Evolutionary conservation across 2,113 vertebrate species (phyloP).

Genomic region (Henicopernis longicauda): DNA sequence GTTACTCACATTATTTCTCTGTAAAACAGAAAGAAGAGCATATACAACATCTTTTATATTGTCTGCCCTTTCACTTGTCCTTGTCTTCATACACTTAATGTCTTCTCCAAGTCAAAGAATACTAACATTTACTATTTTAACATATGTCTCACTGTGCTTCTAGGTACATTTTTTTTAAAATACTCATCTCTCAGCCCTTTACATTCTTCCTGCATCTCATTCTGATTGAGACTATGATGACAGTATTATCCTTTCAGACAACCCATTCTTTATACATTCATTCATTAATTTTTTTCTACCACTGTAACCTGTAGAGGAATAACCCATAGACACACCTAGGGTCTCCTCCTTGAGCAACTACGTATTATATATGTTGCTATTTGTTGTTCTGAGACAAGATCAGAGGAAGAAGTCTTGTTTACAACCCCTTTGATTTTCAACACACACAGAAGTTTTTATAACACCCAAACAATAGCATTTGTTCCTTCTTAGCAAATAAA

Average conservation of each 20-base stretch:
- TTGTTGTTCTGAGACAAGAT: neutral
- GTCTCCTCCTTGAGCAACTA: neutral
- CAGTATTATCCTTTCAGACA: neutral
- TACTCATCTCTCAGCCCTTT: neutral
- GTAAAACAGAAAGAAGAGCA: neutral
- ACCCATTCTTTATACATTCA: neutral
- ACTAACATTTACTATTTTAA: neutral
- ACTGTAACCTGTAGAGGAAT: neutral
- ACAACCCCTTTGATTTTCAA: neutral
- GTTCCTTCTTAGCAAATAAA: neutral
- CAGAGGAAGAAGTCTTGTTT: neutral
- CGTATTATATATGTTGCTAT: neutral
- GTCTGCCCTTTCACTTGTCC: neutral
- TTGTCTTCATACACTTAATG: neutral
- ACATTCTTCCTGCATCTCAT: neutral
- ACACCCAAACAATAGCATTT: neutral
- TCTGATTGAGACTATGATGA: neutral
- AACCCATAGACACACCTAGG: neutral
- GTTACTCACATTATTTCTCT: neutral
- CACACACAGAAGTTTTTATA: neutral
- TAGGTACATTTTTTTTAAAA: neutral
- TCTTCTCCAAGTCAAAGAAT: neutral
- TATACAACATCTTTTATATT: neutral
- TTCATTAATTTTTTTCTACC: neutral
- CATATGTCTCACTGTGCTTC: neutral